Conservation (phyloP, 1,140 invertebrate genomes). For the Aculops lycopersici region DNA sequence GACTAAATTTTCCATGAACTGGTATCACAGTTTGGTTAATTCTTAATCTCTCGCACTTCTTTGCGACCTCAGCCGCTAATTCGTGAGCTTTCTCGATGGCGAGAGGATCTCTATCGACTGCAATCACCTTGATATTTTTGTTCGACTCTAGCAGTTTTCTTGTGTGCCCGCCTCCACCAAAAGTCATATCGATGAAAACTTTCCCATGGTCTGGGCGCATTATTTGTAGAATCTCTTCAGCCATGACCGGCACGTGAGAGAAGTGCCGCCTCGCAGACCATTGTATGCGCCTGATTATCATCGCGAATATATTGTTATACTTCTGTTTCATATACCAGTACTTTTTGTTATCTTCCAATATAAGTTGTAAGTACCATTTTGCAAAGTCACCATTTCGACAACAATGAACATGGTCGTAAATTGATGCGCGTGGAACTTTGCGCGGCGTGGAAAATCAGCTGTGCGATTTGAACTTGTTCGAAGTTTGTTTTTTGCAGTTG, state of each 20-base stretch:
- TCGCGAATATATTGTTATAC: no score
- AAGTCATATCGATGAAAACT: slow-evolving; percentile 52
- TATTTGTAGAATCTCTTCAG: slow-evolving; percentile 2
- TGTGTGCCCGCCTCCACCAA: slow-evolving; percentile 66
- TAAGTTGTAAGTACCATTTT: no score
- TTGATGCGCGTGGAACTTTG: no score
- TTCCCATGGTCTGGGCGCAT: slow-evolving; percentile 14
- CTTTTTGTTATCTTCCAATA: no score
- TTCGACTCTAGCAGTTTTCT: slow-evolving; percentile 23
- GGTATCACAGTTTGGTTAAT: slow-evolving; percentile 26
- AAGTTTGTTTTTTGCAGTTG: no score
- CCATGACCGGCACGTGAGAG: slow-evolving; percentile 13
- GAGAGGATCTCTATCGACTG: slow-evolving; percentile 55
- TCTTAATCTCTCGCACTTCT: slow-evolving; percentile 8
- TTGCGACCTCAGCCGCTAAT: slow-evolving; percentile 10
- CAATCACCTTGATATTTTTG: slow-evolving; percentile 27
- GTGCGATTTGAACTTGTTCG: no score
- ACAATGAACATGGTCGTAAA: no score
- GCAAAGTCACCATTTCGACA: no score
- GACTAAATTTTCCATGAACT: slow-evolving; percentile 51
- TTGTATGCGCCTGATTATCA: not conserved
- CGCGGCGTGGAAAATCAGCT: no score
- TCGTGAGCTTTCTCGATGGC: slow-evolving; percentile 29
- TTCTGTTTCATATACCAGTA: no score
- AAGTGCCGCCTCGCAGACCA: slow-evolving; percentile 40